Evolutionary conservation across 1,140 invertebrate species (phyloP), one percentile per base, ranked within the genome.

Genomic region (Drosophila pseudoobscura): DNA sequence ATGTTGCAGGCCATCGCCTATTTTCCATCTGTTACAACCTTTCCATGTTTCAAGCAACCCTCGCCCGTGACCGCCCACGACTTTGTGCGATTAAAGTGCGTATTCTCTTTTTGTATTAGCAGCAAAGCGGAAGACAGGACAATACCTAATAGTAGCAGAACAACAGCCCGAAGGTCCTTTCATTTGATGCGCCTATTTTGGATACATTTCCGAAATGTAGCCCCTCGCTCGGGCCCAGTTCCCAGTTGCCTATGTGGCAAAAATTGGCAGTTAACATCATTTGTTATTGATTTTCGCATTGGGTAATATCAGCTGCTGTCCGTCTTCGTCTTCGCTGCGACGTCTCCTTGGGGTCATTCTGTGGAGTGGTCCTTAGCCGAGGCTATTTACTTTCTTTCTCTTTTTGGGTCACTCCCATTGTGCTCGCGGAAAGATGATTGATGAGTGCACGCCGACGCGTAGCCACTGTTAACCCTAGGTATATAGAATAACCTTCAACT

Each of bases 221-320:
- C 17, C 24, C 1, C 6, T 4, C 24, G 2, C 13, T 5, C 4
- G 6, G 3, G 8, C 8, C 8, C 31, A 31, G 31, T 31, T 31
- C 7, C 29, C 29, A 8, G 8, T 47, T 47, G 83, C 74, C 76
- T 74, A 87, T 83, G 75, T 73, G 75, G 65, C 84, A 83, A 69
- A 78, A 88, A 78, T 83, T 88, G 78, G 66, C 83, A 83, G 83
- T 88, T 87, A 87, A 88, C 84, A 88, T 88, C 75, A 88, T 88
- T 88, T 88, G 78, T 88, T 88, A 88, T 88, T 83, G 83, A 88
- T 88, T 88, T 88, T 87, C 45, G 60, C 55, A 68, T 43, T 51
- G 54, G 74, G 53, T 75, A 57, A 57, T 61, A 77, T 77, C 66
- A 71, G 75, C 74, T 63, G 65, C 26, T 51, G 43, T 31, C 17